phyloP scores from a whole-genome alignment of 2,888 invertebrate species.

The Thera obeliscata region DNA sequence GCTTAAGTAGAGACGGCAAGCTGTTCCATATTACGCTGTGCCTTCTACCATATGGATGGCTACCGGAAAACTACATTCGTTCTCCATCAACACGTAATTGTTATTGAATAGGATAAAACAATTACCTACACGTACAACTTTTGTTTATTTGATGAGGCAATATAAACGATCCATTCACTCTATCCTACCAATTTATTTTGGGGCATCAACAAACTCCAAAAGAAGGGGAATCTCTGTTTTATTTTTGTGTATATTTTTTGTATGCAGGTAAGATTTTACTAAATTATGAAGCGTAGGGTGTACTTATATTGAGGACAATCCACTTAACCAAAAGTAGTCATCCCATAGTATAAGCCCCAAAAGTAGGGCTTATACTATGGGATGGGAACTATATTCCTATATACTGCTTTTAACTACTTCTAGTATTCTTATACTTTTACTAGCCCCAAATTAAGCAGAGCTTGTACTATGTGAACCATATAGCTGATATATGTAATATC shows the following conservation, averaged over 20 bases:
- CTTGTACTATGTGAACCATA: too few relatives aligned
- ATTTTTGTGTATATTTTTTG: neutral
- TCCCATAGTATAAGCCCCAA: too few relatives aligned
- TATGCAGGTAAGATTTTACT: neutral
- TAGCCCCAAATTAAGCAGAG: too few relatives aligned
- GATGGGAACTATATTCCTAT: too few relatives aligned
- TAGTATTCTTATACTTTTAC: too few relatives aligned
- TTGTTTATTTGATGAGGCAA: slow-evolving; percentile 5
- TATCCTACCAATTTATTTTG: neutral
- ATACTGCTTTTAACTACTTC: too few relatives aligned
- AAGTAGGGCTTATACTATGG: too few relatives aligned
- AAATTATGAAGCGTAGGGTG: too few relatives aligned
- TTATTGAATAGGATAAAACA: slow-evolving; percentile 42
- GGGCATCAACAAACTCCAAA: too few relatives aligned
- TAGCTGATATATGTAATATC: too few relatives aligned
- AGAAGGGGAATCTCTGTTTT: neutral
- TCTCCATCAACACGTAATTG: slow-evolving; percentile 45
- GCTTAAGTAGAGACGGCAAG: neutral
- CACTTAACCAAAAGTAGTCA: too few relatives aligned
- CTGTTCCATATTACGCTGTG: slow-evolving; percentile 20
- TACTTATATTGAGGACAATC: too few relatives aligned
- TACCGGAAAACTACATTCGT: slow-evolving; percentile 48
- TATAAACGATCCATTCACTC: neutral
- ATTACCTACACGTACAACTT: neutral
- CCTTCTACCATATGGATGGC: slow-evolving; percentile 51